These are phyloP conservation scores for Coreoperca whiteheadi DNA, from an alignment of 2,113 vertebrate species.

Conservation along the genomic window DNA sequence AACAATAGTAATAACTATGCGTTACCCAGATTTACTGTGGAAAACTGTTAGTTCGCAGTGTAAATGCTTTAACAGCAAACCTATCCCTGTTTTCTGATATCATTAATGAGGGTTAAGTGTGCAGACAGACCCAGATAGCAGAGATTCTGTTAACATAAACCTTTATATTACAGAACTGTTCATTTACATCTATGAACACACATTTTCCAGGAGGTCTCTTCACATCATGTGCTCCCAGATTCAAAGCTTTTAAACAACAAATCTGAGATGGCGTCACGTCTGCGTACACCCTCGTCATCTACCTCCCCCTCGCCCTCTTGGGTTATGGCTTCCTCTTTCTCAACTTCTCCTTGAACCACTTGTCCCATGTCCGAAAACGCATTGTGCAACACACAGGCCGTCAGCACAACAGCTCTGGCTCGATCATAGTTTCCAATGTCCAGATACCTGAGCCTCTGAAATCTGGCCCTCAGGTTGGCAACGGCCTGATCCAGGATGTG, in stretches of 20 bases:
- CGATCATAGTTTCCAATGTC: constrained; percentile 80
- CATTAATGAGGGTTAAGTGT: not conserved
- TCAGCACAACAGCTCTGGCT: constrained; percentile 77
- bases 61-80: not conserved
- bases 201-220: not conserved
- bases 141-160: constrained; percentile 10
- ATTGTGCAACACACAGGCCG: constrained; percentile 82
- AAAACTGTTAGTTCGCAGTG: not conserved
- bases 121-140: not conserved
- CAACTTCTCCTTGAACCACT: constrained; percentile 52
- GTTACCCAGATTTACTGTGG: not conserved
- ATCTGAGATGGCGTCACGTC: constrained; percentile 70
- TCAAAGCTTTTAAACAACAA: constrained; percentile 66
- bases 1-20: not conserved
- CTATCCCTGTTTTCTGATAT: not conserved
- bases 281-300: constrained; percentile 74
- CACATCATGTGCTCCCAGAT: constrained; percentile 20
- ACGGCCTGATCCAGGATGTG: constrained; percentile 69
- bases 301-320: constrained; percentile 50
- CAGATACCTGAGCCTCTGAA: constrained; percentile 77
- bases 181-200: not conserved
- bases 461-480: constrained; percentile 72
- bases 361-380: constrained; percentile 73
- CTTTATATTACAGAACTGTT: constrained; percentile 7
- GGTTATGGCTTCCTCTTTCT: constrained; percentile 21